Conservation (phyloP, 2,113 vertebrate species). For the Aptenodytes forsteri region DNA sequence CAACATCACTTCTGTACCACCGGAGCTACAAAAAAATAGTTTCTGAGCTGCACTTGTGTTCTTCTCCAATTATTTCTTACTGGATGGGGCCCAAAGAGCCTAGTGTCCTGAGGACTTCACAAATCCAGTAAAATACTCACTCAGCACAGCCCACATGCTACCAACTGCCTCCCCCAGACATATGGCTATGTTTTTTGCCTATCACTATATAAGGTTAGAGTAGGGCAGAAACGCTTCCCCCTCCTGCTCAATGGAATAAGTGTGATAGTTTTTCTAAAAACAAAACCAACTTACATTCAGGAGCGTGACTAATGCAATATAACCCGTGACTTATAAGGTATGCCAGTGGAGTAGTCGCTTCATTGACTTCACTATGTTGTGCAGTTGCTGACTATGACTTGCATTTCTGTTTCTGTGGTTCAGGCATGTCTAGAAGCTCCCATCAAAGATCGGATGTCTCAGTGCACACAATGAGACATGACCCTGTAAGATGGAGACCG, state of each 20-base stretch:
- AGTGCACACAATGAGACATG: fast-evolving
- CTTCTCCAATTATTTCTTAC: not conserved
- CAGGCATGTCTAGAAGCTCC: not conserved
- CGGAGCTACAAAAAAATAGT: not conserved
- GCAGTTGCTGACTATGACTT: not conserved
- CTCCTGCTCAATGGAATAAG: conserved; percentile 52
- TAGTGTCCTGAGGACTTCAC: conserved; percentile 31
- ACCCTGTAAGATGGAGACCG: not conserved
- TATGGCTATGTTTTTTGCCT: conserved; percentile 64
- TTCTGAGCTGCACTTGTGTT: not conserved
- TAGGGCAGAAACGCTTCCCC: conserved; percentile 50
- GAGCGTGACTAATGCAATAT: conserved; percentile 61
- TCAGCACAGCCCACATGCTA: conserved; percentile 55
- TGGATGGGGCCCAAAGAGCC: conserved; percentile 12
- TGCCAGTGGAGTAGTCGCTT: not conserved
- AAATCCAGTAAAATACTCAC: conserved; percentile 48
- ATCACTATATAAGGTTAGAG: conserved; percentile 53
- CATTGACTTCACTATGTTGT: not conserved
- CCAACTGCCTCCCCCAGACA: conserved; percentile 72
- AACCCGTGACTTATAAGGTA: not conserved
- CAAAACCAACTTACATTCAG: conserved; percentile 40
- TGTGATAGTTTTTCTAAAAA: conserved; percentile 71
- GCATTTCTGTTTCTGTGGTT: not conserved
- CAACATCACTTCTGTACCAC: not conserved
- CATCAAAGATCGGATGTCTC: fast-evolving